Evolutionary conservation across 1,140 invertebrate species (phyloP).

Genomic region (Phortica variegata): DNA sequence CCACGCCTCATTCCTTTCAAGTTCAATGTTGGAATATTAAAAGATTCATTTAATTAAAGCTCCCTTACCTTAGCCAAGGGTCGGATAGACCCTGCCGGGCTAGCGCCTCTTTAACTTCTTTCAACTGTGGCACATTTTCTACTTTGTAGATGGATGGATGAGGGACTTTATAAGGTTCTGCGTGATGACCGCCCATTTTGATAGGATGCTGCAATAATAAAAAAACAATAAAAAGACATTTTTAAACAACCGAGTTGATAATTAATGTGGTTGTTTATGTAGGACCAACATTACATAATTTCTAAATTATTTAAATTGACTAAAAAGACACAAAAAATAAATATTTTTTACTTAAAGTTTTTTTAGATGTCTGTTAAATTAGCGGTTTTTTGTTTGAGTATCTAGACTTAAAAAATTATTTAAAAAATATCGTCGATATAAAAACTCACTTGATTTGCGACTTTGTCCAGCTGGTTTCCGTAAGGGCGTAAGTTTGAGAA

Average conservation of each 20-base stretch:
- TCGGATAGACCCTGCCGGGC: constrained; percentile 70
- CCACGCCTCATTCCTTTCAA: constrained; percentile 73
- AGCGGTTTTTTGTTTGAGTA: too few relatives aligned
- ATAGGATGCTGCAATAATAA: constrained; percentile 10
- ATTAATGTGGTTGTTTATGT: too few relatives aligned
- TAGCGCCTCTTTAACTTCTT: constrained; percentile 63
- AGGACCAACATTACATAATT: too few relatives aligned
- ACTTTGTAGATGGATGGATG: constrained; percentile 74
- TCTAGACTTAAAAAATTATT: too few relatives aligned
- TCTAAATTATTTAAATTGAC: too few relatives aligned
- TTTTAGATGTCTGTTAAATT: too few relatives aligned
- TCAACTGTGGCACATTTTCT: constrained; percentile 66
- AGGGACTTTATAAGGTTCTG: constrained; percentile 62
- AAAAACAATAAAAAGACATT: constrained; percentile 1
- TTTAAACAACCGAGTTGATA: background rate
- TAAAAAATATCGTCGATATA: too few relatives aligned
- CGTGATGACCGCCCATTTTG: constrained; percentile 62
- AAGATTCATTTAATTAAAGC: background rate
- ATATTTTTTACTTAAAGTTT: too few relatives aligned
- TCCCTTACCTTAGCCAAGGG: constrained; percentile 73
- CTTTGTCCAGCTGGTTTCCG: too few relatives aligned
- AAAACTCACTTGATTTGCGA: too few relatives aligned
- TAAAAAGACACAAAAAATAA: too few relatives aligned
- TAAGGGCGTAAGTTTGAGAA: too few relatives aligned
- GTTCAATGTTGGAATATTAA: background rate